Conservation (phyloP, 2,888 invertebrate genomes). For the Nemotelus nigrinus region DNA sequence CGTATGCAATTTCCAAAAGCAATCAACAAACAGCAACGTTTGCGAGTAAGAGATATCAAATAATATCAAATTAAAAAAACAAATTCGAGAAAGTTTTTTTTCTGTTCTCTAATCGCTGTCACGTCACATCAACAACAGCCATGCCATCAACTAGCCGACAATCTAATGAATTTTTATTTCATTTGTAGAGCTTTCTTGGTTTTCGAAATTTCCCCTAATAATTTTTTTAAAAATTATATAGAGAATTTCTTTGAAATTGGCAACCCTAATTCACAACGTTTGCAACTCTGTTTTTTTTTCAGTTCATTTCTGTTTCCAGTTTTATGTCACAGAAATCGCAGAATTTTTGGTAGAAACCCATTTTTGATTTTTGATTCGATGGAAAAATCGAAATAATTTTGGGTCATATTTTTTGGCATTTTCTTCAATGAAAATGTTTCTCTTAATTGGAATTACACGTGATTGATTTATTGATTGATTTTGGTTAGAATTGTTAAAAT, state of each 20-base stretch:
- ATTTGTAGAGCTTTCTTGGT: no score
- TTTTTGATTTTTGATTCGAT: constrained; percentile 43
- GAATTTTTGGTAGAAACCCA: neutral
- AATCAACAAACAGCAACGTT: constrained; percentile 86
- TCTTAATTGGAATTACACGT: constrained; percentile 54
- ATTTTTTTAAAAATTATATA: no score
- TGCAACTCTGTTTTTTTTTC: no score
- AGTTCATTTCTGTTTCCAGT: neutral
- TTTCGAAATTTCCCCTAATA: no score
- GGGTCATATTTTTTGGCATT: neutral
- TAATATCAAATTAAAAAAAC: neutral
- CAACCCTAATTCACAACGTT: no score
- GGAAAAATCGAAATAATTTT: neutral
- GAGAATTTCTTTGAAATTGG: no score
- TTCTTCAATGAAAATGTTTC: constrained; percentile 7
- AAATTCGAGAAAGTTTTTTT: neutral
- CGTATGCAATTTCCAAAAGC: constrained; percentile 86
- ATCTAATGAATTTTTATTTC: no score
- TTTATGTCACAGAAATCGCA: neutral
- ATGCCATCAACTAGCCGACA: no score
- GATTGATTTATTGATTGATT: constrained; percentile 39
- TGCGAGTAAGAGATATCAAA: constrained; percentile 81
- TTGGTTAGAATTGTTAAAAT: constrained; percentile 27
- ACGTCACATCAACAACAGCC: no score
- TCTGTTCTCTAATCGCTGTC: no score